phyloP scores from a whole-genome alignment of 2,797 vertebrate genomes.

The Bradypodion pumilum region DNA sequence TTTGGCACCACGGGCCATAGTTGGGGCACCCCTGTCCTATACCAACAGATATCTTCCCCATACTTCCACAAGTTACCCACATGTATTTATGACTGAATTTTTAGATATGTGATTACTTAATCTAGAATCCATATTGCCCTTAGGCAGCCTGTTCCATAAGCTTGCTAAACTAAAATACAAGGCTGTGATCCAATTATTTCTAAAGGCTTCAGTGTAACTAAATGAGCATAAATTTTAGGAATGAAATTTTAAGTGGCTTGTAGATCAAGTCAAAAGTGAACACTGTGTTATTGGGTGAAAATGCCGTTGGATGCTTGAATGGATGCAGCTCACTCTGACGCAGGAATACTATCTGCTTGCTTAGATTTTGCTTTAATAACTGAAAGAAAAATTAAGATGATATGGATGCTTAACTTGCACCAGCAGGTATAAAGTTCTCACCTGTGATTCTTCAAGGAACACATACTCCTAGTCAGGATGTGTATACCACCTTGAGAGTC shows the following conservation, averaged over 20 bases:
- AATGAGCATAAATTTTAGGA: not conserved
- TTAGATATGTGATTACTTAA: slow-evolving; percentile 34
- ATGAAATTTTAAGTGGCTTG: not conserved
- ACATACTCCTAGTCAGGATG: too few species aligned
- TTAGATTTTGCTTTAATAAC: slow-evolving; percentile 32
- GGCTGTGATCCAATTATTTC: not conserved
- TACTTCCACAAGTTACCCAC: slow-evolving; percentile 50
- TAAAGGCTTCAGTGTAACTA: not conserved
- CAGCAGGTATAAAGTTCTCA: too few species aligned
- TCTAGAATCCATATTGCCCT: slow-evolving; percentile 5
- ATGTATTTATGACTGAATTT: slow-evolving; percentile 15
- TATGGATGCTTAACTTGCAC: slow-evolving; percentile 42
- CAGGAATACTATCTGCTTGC: slow-evolving; percentile 21
- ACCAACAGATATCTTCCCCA: slow-evolving; percentile 4
- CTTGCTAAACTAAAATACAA: not conserved
- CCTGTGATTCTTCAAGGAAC: too few species aligned
- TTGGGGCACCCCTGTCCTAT: too few species aligned
- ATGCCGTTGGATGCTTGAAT: slow-evolving; percentile 38
- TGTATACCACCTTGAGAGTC: too few species aligned
- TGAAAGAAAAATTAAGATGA: slow-evolving; percentile 14
- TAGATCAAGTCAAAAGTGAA: not conserved
- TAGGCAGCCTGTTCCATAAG: not conserved
- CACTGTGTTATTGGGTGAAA: slow-evolving; percentile 21
- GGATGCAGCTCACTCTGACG: slow-evolving; percentile 7
- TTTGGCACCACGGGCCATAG: too few species aligned